phyloP scores from a whole-genome alignment of 2,113 vertebrate species.

The Perca fluviatilis region DNA sequence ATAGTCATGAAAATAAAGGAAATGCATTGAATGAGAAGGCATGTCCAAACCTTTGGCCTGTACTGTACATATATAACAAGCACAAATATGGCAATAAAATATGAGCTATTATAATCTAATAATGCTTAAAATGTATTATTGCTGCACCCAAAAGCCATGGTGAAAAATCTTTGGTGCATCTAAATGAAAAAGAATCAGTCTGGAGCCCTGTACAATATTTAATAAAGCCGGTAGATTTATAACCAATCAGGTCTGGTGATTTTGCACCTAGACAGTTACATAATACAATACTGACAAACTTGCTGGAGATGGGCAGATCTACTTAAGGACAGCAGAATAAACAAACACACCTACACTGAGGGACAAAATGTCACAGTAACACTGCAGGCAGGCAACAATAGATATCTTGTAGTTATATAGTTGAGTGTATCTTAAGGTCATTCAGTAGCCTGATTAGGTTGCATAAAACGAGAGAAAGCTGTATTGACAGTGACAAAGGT shows the following conservation, averaged over 20 bases:
- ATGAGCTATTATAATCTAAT: no score
- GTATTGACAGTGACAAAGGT: slow-evolving; percentile 42
- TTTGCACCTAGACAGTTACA: not conserved
- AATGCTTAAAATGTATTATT: no score
- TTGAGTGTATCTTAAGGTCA: not conserved
- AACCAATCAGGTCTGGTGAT: not conserved
- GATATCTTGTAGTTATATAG: not conserved
- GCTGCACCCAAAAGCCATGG: no score
- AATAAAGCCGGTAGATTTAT: not conserved
- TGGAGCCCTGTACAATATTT: not conserved
- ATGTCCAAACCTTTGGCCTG: no score
- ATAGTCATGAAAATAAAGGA: no score
- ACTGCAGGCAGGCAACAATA: not conserved
- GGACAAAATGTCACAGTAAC: not conserved
- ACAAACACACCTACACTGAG: slow-evolving; percentile 10
- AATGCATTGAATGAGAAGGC: no score
- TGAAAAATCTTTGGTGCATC: no score
- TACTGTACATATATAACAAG: no score
- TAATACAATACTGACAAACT: not conserved
- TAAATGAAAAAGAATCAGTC: no score
- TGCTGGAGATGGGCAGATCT: not conserved
- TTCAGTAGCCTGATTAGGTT: slow-evolving; percentile 13
- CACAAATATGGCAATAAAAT: no score
- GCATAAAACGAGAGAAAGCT: not conserved
- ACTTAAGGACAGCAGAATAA: not conserved